Evolutionary conservation across 2,888 invertebrate species (phyloP), one percentile per base, ranked within the genome.

Genomic region (Gari tellinella): DNA sequence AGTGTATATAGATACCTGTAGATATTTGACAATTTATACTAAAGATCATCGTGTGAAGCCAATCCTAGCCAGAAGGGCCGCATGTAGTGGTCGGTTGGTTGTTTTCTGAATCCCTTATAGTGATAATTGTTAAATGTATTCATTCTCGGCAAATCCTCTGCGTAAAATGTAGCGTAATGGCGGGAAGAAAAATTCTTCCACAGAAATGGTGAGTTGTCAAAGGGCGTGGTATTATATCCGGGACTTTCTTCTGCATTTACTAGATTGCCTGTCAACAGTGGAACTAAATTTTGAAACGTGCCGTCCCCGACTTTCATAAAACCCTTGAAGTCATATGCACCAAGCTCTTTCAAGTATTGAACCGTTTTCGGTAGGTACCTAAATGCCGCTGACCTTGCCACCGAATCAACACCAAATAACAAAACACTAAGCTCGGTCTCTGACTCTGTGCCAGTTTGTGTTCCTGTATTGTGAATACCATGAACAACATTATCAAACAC

Each of bases 221-320:
- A 53, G 5, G 38, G 21, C 2, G 31, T 45, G 21, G 48, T 51
- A n/a, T 65, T 61, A 3, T 55, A 51, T 15, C 38, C 53, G 1
- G 70, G 63, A 14, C 72, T 46, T 60, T 74, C 74, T 1, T 55
- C 60, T 17, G 56, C 64, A 41, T 19, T 53, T 2, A 67, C n/a
- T 19, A 46, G 37, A 15, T 72, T 57, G 8, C 83, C 85, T 0
- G 79, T 80, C 15, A 79, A 43, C 2, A 81, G 38, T 0, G 80
- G 56, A 3, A 82, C 45, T 0, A 85, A 8, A 48, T 83, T 83
- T 7, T 79, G 76, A 26, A 79, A 74, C 2, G 85, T 83, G 56
- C 76, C 80, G 17, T 73, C 80, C 10, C 63, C 82, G 1, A 81
- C 62, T 58, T 83, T 85, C 46, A 70, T 83, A 23, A 76, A 75